Evolutionary conservation across 1,140 invertebrate species (phyloP), one percentile per base, ranked within the genome.

Genomic region (Archegozetes longisetosus): DNA sequence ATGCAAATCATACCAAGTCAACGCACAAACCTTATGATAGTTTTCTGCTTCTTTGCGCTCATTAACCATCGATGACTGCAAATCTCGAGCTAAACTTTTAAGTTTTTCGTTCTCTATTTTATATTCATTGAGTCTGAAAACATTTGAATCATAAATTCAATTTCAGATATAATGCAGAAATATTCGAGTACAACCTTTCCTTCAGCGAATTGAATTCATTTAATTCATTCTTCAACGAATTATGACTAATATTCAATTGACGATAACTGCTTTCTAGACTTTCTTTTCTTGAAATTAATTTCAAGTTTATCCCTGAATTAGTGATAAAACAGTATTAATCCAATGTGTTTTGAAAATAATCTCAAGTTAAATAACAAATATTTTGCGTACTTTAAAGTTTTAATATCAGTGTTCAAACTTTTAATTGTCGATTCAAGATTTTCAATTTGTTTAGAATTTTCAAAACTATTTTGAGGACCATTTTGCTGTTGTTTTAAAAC

Each of bases 401-500:
- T 53, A 9, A 49, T 50, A 50, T 58, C 46, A 13, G 49, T 1
- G 13, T 49, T 2, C 23, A 58, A 53, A 29, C 17, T 51, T 50
- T 58, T 47, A 3, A 58, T 50, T 32, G 20, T 2, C 17, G 49
- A 22, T 28, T 58, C 28, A 17, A 58, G 25, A n/a, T 28, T 12
- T 52, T 62, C 22, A 2, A 62, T 6, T 3, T 62, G 4, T 51
- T 28, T 49, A 20, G 20, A 29, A 24, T 53, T 13, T 40, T 51
- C 61, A 51, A 50, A 14, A 27, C 50, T 25, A 29, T 59, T 59
- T 27, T 28, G 3, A 14, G 28, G 23, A 60, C 6, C 53, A 62
- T 50, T 61, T 23, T 62, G 28, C n/a, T n/a, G n/a, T 56, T 56
- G 17, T 24, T 62, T 62, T 13, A 60, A n/a, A n/a, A 60, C 29